These are phyloP conservation scores for Scolopax mira DNA, from an alignment of 2,113 vertebrate species.

Conservation along the genomic window DNA sequence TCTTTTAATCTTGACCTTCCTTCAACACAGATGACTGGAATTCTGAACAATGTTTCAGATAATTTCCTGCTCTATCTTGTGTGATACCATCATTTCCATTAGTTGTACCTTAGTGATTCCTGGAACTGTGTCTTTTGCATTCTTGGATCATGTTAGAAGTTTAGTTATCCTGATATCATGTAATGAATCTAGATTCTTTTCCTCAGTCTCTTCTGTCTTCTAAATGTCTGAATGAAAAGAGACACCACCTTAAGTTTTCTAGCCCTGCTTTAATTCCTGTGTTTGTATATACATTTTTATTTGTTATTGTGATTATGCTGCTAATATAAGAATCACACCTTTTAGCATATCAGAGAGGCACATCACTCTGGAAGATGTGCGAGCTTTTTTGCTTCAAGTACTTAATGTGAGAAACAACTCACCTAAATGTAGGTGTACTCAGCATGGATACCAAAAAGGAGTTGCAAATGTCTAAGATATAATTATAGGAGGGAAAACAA, in stretches of 20 bases:
- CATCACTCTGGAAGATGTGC: background rate
- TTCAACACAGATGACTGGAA: constrained; percentile 33
- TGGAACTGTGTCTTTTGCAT: background rate
- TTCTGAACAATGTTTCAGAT: background rate
- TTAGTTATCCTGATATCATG: background rate
- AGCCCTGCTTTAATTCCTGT: background rate
- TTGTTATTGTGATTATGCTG: background rate
- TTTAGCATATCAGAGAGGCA: background rate
- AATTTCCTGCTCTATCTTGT: background rate
- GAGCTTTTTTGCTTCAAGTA: background rate
- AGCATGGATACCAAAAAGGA: background rate
- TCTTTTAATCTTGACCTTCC: constrained; percentile 26
- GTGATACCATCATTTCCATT: constrained; percentile 9
- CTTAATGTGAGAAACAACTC: background rate
- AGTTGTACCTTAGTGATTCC: constrained; percentile 15
- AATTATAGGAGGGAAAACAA: background rate
- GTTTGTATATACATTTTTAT: background rate
- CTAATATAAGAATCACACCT: background rate
- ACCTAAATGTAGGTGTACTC: background rate
- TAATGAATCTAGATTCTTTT: background rate
- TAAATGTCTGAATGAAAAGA: background rate
- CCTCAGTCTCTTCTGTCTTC: background rate
- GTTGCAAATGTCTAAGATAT: background rate
- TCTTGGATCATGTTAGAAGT: background rate
- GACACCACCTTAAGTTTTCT: background rate